These are phyloP conservation scores for Lucifuga dentata DNA, from an alignment of 2,113 vertebrate species.

Conservation along the genomic window DNA sequence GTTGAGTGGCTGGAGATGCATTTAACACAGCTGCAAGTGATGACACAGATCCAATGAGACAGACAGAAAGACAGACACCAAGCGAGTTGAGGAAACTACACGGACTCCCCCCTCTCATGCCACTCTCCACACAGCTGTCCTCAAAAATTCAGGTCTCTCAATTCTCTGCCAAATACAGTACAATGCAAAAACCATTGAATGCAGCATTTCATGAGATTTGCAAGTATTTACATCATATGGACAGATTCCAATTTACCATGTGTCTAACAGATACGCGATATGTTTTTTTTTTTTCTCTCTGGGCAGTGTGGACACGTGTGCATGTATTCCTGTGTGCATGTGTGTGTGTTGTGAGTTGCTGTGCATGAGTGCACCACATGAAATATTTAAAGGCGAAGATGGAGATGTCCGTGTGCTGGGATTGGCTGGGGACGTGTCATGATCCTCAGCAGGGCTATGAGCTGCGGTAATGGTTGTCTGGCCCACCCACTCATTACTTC, in stretches of 20 bases:
- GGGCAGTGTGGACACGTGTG: neutral
- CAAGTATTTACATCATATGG: neutral
- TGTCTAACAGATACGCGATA: neutral
- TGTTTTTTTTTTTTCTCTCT: conserved; percentile 21
- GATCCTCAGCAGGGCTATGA: conserved; percentile 89
- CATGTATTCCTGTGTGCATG: conserved; percentile 2
- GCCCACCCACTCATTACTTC: conserved; percentile 91
- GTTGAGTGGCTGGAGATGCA: conserved; percentile 88
- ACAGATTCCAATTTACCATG: neutral
- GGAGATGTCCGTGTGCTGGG: conserved; percentile 91
- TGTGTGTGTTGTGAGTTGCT: conserved; percentile 15
- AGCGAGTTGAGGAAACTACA: conserved; percentile 35
- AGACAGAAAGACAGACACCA: conserved; percentile 73
- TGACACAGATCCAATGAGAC: conserved; percentile 94
- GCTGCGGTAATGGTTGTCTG: conserved; percentile 89
- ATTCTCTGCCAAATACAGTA: conserved; percentile 60
- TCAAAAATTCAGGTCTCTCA: conserved; percentile 60
- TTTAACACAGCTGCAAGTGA: conserved; percentile 87
- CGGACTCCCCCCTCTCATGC: conserved; percentile 19
- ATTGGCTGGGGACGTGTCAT: conserved; percentile 92
- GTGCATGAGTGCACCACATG: conserved; percentile 89
- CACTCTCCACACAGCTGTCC: conserved; percentile 48
- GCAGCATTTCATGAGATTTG: conserved; percentile 56
- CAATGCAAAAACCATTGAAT: conserved; percentile 82
- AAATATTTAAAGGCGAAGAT: conserved; percentile 95